A percentile compares a stretch with the other conserved stretches of the same genome.
These are phyloP conservation scores for Ectemnius lituratus DNA, from an alignment of 2,888 invertebrate species.

Conservation along the genomic window DNA sequence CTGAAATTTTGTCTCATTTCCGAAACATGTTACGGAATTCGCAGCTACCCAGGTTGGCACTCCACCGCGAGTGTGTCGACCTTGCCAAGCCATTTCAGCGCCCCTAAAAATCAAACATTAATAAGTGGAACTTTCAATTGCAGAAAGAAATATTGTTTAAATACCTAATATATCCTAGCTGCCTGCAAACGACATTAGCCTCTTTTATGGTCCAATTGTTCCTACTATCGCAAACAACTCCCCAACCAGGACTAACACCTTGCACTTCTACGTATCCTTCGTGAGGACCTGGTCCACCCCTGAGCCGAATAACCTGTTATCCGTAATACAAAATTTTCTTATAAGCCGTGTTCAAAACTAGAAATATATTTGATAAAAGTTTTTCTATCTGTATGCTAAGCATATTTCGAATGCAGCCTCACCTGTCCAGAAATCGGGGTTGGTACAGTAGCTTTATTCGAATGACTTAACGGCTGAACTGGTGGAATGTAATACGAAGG, in stretches of 20 bases:
- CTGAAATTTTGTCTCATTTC: slow-evolving; percentile 77
- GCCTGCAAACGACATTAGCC: slow-evolving; percentile 79
- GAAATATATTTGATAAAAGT: slow-evolving; percentile 4
- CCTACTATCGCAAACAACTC: slow-evolving; percentile 78
- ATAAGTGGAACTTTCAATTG: neutral
- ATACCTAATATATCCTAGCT: slow-evolving; percentile 79
- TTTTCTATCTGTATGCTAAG: slow-evolving; percentile 1
- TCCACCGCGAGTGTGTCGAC: slow-evolving; percentile 68
- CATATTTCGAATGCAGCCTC: slow-evolving; percentile 11
- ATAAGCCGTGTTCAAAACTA: slow-evolving; percentile 10
- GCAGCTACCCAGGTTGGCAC: slow-evolving; percentile 73
- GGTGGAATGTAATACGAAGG: slow-evolving; percentile 68
- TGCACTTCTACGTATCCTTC: slow-evolving; percentile 79
- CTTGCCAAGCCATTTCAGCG: slow-evolving; percentile 79
- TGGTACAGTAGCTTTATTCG: slow-evolving; percentile 34
- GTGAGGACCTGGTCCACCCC: slow-evolving; percentile 76
- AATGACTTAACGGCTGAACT: slow-evolving; percentile 62
- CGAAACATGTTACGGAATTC: slow-evolving; percentile 73
- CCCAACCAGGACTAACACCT: slow-evolving; percentile 77
- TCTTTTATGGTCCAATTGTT: slow-evolving; percentile 78
- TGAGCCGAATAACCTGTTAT: slow-evolving; percentile 74
- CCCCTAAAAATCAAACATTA: slow-evolving; percentile 73
- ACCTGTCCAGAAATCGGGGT: slow-evolving; percentile 74
- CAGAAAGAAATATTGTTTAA: neutral
- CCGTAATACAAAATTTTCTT: slow-evolving; percentile 10